phyloP scores from a whole-genome alignment of 2,113 vertebrate genomes.

The Potamarius usumacintae region DNA sequence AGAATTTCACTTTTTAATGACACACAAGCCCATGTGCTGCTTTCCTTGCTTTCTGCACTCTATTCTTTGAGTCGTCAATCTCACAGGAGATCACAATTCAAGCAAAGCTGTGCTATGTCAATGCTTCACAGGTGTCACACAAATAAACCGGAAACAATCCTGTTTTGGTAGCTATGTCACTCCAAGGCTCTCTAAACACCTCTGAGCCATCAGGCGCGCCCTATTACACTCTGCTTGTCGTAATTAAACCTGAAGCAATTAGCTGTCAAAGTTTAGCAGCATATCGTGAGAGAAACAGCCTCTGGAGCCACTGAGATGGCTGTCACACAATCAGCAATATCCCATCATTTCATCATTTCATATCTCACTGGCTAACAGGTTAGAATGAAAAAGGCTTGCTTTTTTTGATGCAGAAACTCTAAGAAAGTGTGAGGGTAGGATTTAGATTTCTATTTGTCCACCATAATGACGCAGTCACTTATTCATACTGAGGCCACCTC shows the following conservation, averaged over 20 bases:
- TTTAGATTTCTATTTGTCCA: not conserved
- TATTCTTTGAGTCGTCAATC: not conserved
- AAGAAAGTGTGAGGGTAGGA: not conserved
- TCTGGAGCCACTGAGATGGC: constrained; percentile 46
- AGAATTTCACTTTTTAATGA: constrained; percentile 56
- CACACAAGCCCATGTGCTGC: constrained; percentile 22
- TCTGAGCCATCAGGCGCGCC: constrained; percentile 64
- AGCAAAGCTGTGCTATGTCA: constrained; percentile 17
- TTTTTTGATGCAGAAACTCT: not conserved
- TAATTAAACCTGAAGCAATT: constrained; percentile 75
- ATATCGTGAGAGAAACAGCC: constrained; percentile 62
- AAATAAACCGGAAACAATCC: constrained; percentile 18
- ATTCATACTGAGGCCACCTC: not conserved
- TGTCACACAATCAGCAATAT: not conserved
- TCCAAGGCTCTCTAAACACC: constrained; percentile 25
- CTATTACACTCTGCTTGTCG: constrained; percentile 73
- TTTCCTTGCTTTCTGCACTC: not conserved
- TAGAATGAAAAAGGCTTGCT: not conserved
- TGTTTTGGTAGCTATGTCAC: constrained; percentile 6
- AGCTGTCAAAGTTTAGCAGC: constrained; percentile 66
- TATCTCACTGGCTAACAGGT: not conserved
- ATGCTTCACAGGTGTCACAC: constrained; percentile 6
- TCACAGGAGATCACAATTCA: constrained; percentile 28
- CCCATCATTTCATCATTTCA: constrained; percentile 11
- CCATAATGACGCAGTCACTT: not conserved